Evolutionary conservation across 1,140 invertebrate species (phyloP), one percentile per base, ranked within the genome.

Genomic region (Oreohelix idahoensis): DNA sequence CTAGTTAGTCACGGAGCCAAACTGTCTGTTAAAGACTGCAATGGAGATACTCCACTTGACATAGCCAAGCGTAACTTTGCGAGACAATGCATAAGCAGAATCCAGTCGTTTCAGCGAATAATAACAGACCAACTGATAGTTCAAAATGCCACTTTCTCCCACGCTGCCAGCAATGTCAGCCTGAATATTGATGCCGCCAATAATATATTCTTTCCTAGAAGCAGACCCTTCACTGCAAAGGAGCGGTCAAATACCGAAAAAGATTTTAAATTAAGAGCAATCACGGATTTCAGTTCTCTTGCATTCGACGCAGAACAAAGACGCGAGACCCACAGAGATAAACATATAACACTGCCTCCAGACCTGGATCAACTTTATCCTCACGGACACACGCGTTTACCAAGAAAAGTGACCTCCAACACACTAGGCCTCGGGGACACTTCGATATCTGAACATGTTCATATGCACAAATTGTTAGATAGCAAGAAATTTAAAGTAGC

Each of bases 51-150:
- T 1, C 78, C 87, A 4, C 38, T 86, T 42, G 81, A 86, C 49
- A 36, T 88, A 0, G 88, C 88, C 17, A 66, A 84, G 53, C 42
- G 84, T 26, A 66, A 75, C 38, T 76, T 77, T 11, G 84, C 89
- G 13, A 84, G 70, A 36, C 70, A 86, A n/a, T 89, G 89, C 71
- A 81, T 84, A 32, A 87, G 85, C 32, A 88, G 84, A 81, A 73
- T 90, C 13, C 83, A 86, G 53, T 76, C 87, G 13, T 49, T 76
- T 63, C 66, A 83, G 58, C 73, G 70, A 8, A 58, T 20, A 36
- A 49, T 20, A 5, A 49, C 17, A 10, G 5, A 73, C 13, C 10
- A 5, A 11, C 15, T 17, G 10, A 11, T 2, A 5, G 13, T 29
- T 32, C n/a, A 5, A 17, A n/a, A 36, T 17, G 70, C n/a, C 1